phyloP scores from a whole-genome alignment of 35 echinoderm and acorn worm species.

The Ophioderma brevispina region DNA sequence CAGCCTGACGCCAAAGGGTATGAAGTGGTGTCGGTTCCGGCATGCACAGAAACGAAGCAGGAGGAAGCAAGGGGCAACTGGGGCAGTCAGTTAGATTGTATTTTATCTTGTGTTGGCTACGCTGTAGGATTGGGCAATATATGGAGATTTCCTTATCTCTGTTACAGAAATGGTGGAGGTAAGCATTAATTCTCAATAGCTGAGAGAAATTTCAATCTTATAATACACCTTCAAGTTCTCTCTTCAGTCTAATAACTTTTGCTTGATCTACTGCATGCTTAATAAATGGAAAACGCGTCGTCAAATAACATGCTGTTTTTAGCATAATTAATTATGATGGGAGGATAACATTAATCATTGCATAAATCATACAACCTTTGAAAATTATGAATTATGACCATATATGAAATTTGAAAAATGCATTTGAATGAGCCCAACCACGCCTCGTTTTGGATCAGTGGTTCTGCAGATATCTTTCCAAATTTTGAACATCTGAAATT shows the following conservation, averaged over 20 bases:
- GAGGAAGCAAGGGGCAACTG: conserved; percentile 34
- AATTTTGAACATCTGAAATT: too few relatives aligned
- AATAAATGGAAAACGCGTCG: background rate
- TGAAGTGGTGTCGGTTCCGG: conserved; percentile 11
- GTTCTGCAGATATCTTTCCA: too few relatives aligned
- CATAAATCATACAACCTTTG: too few relatives aligned
- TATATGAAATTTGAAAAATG: too few relatives aligned
- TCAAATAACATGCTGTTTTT: background rate
- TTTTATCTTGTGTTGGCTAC: conserved; percentile 81
- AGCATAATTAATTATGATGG: background rate
- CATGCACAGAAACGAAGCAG: background rate
- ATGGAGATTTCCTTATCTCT: conserved; percentile 86
- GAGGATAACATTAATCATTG: too few relatives aligned
- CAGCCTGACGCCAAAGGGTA: conserved; percentile 28
- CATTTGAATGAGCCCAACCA: too few relatives aligned
- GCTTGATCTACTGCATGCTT: background rate
- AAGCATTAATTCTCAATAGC: too few relatives aligned
- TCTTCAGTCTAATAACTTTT: background rate
- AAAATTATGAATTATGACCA: too few relatives aligned
- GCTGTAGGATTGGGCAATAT: conserved; percentile 81
- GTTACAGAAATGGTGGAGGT: conserved; percentile 91
- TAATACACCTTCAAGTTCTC: too few relatives aligned
- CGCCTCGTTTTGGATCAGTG: too few relatives aligned
- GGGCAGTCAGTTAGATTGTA: conserved; percentile 61
- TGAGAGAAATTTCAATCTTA: too few relatives aligned